phyloP scores from a whole-genome alignment of 2,113 vertebrate species.

The Anthoscopus minutus region DNA sequence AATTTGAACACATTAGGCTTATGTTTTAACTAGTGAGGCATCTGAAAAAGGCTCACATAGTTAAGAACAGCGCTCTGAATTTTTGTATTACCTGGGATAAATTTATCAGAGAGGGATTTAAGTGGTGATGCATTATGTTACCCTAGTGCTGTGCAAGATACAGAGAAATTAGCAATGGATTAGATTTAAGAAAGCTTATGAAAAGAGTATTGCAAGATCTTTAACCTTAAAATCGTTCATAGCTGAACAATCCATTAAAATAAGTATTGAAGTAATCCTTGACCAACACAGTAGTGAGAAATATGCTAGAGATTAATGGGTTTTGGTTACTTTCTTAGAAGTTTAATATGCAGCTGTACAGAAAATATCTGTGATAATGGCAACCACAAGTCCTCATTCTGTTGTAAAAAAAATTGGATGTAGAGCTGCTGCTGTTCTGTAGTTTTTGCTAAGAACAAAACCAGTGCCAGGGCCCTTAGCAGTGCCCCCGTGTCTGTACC shows the following conservation, averaged over 20 bases:
- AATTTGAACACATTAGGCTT: not conserved
- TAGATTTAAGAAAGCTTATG: slow-evolving; percentile 42
- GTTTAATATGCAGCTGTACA: not conserved
- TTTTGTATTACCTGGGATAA: slow-evolving; percentile 12
- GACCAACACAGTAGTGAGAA: not conserved
- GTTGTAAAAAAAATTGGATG: not conserved
- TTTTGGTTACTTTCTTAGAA: not conserved
- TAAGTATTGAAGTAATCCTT: slow-evolving; percentile 9
- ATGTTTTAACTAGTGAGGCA: not conserved
- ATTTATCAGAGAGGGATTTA: slow-evolving; percentile 25
- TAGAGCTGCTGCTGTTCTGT: not conserved
- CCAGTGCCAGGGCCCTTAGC: not conserved
- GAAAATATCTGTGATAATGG: not conserved
- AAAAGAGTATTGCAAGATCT: slow-evolving; percentile 24
- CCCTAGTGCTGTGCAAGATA: not conserved
- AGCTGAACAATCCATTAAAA: slow-evolving; percentile 20
- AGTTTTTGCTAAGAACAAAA: not conserved
- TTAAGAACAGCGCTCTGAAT: slow-evolving; percentile 17
- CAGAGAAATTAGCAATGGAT: slow-evolving; percentile 31
- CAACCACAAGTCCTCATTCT: not conserved
- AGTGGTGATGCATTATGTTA: slow-evolving; percentile 27
- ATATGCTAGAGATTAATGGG: not conserved
- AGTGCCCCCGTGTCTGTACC: not conserved
- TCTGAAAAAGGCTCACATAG: not conserved
- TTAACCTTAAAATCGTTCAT: slow-evolving; percentile 17